A percentile compares a stretch with the other conserved stretches of the same genome.
Conservation (phyloP, 2,888 invertebrate species). For the Hoplodrina blanda region DNA sequence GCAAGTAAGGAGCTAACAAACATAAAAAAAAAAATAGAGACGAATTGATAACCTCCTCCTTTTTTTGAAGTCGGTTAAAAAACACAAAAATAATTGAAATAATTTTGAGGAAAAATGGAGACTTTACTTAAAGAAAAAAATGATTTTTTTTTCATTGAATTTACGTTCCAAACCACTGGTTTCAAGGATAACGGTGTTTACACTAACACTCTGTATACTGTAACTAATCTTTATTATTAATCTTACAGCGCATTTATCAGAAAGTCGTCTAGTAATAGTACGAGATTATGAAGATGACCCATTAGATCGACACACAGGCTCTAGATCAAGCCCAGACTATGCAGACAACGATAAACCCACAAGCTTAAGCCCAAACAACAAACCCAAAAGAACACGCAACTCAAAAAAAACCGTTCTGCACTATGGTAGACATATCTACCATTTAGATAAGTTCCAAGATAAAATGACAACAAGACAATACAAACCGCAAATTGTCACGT, state of each 20-base stretch:
- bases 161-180: no score
- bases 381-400: neutral
- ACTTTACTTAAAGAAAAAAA: no score
- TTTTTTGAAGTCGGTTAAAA: no score
- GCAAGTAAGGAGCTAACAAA: no score
- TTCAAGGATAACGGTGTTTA: no score
- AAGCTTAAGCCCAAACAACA: neutral
- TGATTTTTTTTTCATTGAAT: no score
- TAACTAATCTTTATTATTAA: neutral
- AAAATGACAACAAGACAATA: neutral
- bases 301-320: neutral
- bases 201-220: no score
- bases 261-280: neutral
- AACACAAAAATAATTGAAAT: no score
- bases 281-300: neutral
- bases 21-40: no score
- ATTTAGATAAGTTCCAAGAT: slow-evolving; percentile 14
- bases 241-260: slow-evolving; percentile 32
- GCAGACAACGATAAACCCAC: accelerated
- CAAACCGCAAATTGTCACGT: slow-evolving; percentile 20
- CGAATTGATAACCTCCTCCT: no score
- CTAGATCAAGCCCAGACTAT: neutral
- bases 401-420: slow-evolving; percentile 7
- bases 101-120: no score
- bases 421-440: slow-evolving; percentile 18